Base-by-base conservation (phyloP, 2,888 invertebrate species). In the Folsomia candida region DNA sequence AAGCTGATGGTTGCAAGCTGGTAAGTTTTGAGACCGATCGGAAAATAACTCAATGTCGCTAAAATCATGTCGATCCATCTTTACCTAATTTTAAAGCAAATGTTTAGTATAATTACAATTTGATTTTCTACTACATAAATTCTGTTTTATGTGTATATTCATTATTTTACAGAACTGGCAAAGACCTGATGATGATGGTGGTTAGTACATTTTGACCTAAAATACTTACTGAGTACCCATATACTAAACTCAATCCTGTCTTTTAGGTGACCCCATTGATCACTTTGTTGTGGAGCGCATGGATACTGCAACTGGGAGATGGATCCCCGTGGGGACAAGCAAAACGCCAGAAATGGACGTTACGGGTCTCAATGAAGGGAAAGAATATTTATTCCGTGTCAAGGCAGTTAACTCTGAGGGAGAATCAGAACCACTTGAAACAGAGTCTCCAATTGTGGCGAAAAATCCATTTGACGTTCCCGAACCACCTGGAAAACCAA, bases 381-480 rank as follows among this genome's bases (percentile, higher is more conserved):
- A 97, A 83, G 94, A 97, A 82, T 99, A 99, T 84, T 88, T 94
- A 85, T 99, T 99, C 89, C 88, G 99, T 72, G 97, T 99, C 0
- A 94, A 94, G 82, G 99, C 99, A 20, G 91, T 97, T 47, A 98
- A 98, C 82, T 89, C 92, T 25, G 96, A 97, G 85, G 98, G 98
- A 59, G 95, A 96, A 84, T 96, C 97, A 1, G 97, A 97, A 77
- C 95, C 97, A 57, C 86, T 98, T 76, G 95, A 94, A 83, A 93
- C 94, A 14, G 90, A 91, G 62, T 92, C 93, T 76, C 88, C 92
- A 61, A 94, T 97, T 80, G 81, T 91, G 70, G 97, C 97, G 58
- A 97, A 92, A 84, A 97, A 98, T 88, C 98, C 98, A 66, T 99
- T 95, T 83, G 93, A 93, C 83, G 93, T 93, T 80, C 94, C 97